Evolutionary conservation across 1,140 invertebrate genomes (phyloP), one percentile per base, ranked within the genome.

Genomic region (Drosophila eugracilis): DNA sequence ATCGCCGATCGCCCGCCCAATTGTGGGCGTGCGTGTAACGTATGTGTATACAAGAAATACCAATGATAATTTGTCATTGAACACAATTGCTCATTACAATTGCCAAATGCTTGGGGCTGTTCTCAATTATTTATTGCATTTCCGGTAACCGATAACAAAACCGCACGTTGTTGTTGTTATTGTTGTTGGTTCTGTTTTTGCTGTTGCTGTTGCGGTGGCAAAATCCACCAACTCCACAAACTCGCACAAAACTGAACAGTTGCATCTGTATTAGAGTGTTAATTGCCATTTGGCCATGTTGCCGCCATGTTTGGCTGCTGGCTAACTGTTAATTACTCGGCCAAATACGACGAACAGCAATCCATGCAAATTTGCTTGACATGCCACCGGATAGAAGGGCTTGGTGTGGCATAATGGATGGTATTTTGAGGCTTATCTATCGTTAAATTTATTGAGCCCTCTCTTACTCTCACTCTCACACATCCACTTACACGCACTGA

Each of bases 111-210:
- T 63, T 50, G 37, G 47, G 54, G 55, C 42, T 58, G 47, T 42
- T 58, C 52, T 53, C 53, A 60, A 86, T 74, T 77, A 85, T 80
- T 85, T 73, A 85, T 80, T 85, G 81, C 80, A 80, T 77, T 86
- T 85, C 73, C 81, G 73, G 55, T 75, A 9, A 21, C 34, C 63
- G 77, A 79, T 80, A 80, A 84, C 57, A 48, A 37, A 37, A 26
- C 19, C 73, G 34, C 53, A 66, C 50, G 32, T 15, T 42, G n/a
- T 47, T 44, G 19, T 9, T 21, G 63, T 44, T 14, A 42, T 24
- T 42, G 36, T 30, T 45, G 50, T 37, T 50, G n/a, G 17, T 24
- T 12, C 14, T 5, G 37, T 32, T 55, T n/a, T n/a, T n/a, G n/a
- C n/a, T 47, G 10, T 26, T 24, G 34, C 14, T 9, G 42, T 36